phyloP scores from a whole-genome alignment of 1,140 invertebrate species.

The Cyrtorhinus lividipennis region DNA sequence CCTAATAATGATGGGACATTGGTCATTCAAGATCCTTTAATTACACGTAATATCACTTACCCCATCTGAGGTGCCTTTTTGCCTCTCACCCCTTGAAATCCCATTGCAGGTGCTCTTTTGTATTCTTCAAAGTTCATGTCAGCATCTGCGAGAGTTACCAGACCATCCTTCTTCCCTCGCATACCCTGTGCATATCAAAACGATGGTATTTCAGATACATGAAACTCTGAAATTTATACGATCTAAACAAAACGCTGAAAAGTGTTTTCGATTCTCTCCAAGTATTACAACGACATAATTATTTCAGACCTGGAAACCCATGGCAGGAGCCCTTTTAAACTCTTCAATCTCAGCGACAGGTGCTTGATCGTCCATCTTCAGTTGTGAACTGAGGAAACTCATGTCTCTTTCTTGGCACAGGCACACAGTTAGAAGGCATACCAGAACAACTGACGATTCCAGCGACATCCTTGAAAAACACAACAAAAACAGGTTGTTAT shows the following conservation, averaged over 20 bases:
- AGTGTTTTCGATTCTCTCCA: no score
- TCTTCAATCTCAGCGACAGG: neutral
- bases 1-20: no score
- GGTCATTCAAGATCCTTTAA: no score
- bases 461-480: conserved; percentile 22
- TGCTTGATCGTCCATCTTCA: neutral
- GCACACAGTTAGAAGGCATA: conserved; percentile 1
- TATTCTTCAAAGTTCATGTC: conserved; percentile 6
- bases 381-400: neutral
- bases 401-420: conserved; percentile 9
- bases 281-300: no score
- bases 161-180: neutral
- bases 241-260: no score
- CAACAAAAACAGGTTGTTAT: no score
- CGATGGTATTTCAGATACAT: no score
- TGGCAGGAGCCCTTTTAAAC: conserved; percentile 16
- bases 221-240: no score
- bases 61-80: conserved; percentile 21
- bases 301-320: conserved; percentile 24
- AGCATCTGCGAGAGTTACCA: neutral
- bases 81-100: conserved; percentile 16
- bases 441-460: conserved; percentile 22
- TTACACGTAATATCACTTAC: no score
- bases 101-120: neutral
- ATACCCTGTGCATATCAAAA: no score